Conservation (phyloP, 2,113 vertebrate genomes). For the Xyliphius kryptos region DNA sequence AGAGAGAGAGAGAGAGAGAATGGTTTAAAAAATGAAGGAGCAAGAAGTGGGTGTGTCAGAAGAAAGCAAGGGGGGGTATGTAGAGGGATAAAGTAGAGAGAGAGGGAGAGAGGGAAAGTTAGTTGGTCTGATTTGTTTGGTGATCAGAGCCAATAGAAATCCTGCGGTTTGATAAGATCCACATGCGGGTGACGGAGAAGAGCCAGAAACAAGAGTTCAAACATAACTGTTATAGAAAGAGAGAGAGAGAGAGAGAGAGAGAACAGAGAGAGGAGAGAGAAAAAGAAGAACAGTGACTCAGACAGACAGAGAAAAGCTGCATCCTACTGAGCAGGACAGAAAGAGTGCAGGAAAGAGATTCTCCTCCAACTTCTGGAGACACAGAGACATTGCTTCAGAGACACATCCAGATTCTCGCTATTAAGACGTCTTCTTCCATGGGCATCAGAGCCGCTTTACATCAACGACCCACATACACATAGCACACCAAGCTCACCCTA, state of each 20-base stretch:
- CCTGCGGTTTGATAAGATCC: conserved; percentile 60
- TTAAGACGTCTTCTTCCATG: conserved; percentile 19
- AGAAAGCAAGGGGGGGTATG: not conserved
- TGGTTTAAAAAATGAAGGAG: conserved; percentile 3
- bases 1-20: not conserved
- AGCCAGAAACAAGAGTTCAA: conserved; percentile 56
- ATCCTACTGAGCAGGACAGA: conserved; percentile 13
- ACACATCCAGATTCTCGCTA: conserved; percentile 2
- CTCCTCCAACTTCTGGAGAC: too few relatives aligned
- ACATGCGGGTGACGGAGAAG: conserved; percentile 51
- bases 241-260: conserved; percentile 17
- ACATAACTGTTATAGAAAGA: conserved; percentile 26
- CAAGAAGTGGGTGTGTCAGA: conserved; percentile 21
- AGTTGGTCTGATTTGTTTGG: conserved; percentile 60
- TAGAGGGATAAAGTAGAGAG: conserved; percentile 6
- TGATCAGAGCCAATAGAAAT: conserved; percentile 69
- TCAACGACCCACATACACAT: too few relatives aligned
- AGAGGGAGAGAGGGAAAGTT: conserved; percentile 36
- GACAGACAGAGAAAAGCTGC: not conserved
- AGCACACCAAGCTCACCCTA: too few relatives aligned
- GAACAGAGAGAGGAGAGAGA: too few relatives aligned
- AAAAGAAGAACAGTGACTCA: too few relatives aligned
- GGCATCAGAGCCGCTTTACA: conserved; percentile 16
- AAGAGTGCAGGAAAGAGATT: not conserved
- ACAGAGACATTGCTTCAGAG: not conserved